phyloP scores from a whole-genome alignment of 2,797 vertebrate genomes.

The Capromys pilorides region DNA sequence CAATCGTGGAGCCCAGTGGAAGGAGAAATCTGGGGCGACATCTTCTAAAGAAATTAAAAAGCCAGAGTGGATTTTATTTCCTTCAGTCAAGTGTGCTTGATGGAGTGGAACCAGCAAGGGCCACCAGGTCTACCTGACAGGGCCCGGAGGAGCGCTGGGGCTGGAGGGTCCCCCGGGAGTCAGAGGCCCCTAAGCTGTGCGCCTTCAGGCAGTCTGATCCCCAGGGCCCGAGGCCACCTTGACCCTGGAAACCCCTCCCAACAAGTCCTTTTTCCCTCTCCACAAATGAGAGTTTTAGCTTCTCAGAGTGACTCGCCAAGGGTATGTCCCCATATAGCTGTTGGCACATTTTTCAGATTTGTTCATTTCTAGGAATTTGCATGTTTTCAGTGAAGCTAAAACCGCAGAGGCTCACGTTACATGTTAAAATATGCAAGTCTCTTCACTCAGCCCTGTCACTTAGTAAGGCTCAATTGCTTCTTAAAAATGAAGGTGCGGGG shows the following conservation, averaged over 20 bases:
- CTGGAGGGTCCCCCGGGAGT: background rate
- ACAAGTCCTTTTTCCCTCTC: slow-evolving; percentile 39
- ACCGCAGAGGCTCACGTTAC: slow-evolving; percentile 24
- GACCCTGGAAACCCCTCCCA: background rate
- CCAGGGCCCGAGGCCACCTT: background rate
- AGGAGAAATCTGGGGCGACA: slow-evolving; percentile 60
- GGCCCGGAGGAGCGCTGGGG: slow-evolving; percentile 4
- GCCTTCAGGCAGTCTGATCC: background rate
- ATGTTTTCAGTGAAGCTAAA: slow-evolving; percentile 33
- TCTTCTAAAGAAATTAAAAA: slow-evolving; percentile 70
- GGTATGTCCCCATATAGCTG: background rate
- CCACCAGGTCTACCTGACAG: slow-evolving; percentile 60
- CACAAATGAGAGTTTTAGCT: background rate
- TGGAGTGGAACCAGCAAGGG: background rate
- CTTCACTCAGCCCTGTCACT: background rate
- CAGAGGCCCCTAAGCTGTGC: background rate
- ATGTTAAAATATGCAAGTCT: slow-evolving; percentile 28
- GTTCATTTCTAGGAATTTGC: slow-evolving; percentile 63
- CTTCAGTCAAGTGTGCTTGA: slow-evolving; percentile 60
- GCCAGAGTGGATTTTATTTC: slow-evolving; percentile 56
- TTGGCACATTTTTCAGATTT: background rate
- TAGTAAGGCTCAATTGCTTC: background rate
- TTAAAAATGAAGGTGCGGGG: background rate
- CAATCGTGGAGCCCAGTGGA: slow-evolving; percentile 50
- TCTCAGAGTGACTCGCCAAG: background rate